Base-by-base conservation (phyloP, 2,113 vertebrate species). In the Puma concolor region DNA sequence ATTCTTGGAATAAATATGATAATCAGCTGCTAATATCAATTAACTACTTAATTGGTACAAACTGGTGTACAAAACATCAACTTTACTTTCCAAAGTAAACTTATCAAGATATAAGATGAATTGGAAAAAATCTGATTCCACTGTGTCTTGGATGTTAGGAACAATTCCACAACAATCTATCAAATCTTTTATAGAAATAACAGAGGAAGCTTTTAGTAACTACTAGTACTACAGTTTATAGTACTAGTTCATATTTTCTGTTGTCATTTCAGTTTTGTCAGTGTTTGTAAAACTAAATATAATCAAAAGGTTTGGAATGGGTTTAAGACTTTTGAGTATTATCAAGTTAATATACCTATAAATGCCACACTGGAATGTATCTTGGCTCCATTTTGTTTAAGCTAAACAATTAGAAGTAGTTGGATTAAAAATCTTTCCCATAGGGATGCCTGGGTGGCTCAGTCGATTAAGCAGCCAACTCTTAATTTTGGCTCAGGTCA, bases 391-490 rank as follows among this genome's bases (percentile, higher is more conserved):
- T 38, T 10, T 90, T 13, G 33, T 54, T 72, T 91, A 89, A 96
- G 19, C 3, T 92, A 21, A 96, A 96, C 97, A 48, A 64, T 25
- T 66, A 7, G 33, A 90, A 88, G 21, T 16, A 31, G 27, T 91
- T 91, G 77, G 41, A 91, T 88, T 83, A 21, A 90, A 87, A 88
- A 86, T 94, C n/a, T 97, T 96, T 96, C 27, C 31, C 50, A 50
- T 19, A 50, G 2, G 4, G 21, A 60, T 60, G 57, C 21, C 57
- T 25, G 21, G 21, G 57, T 60, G 21, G 57, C 57, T 60, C 57
- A 60, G 57, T 60, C 21, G 57, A 60, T 60, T 9, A 60, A 60
- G 57, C 57, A 9, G 57, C 21, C 57, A 60, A 25, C 57, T 60
- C 57, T 23, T 60, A 7, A 60, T 60, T 60, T 23, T 2, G 21